Evolutionary conservation across 2,113 vertebrate genomes (phyloP), one percentile per base, ranked within the genome.

Genomic region (Noctilio leporinus): DNA sequence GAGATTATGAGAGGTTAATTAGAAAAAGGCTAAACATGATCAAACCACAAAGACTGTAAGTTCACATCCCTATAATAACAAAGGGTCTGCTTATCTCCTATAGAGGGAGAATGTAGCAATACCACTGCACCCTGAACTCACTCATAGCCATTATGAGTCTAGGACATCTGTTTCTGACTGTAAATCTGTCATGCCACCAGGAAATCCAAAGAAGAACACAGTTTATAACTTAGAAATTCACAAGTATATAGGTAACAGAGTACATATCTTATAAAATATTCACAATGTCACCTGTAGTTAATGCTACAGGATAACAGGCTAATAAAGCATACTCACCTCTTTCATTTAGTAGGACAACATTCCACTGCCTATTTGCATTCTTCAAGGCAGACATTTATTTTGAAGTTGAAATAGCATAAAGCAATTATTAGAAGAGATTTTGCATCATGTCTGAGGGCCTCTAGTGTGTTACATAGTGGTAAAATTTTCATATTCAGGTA

Each of bases 141-240:
- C 97, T 84, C 91, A 76, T 15, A 97, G 80, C 45, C 97, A 59
- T 98, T 92, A 94, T 77, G 57, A 98, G 82, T 22, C 85, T 93
- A 47, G 33, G 96, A 97, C 97, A 97, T 98, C 90, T 98, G 98
- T 96, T 98, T 75, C 95, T 6, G 49, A 19, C 91, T 92, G 82
- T 98, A 97, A 98, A 97, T 98, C 93, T 93, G 70, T 95, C 80
- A 70, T 64, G 86, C 93, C 95, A 98, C 65, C 80, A 89, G 92
- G 85, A 98, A 97, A 96, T 95, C 64, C 85, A 49, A 95, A 91
- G 94, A 95, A 93, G 93, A 97, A 73, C 83, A 94, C n/a, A 93
- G 59, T 55, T 87, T 70, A 92, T 93, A 97, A 96, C 33, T 94
- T 33, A 62, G 95, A 94, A 97, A 38, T 43, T 69, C 84, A 83